Evolutionary conservation across 2,888 invertebrate genomes (phyloP).

Genomic region (Sclerodermus sp.): DNA sequence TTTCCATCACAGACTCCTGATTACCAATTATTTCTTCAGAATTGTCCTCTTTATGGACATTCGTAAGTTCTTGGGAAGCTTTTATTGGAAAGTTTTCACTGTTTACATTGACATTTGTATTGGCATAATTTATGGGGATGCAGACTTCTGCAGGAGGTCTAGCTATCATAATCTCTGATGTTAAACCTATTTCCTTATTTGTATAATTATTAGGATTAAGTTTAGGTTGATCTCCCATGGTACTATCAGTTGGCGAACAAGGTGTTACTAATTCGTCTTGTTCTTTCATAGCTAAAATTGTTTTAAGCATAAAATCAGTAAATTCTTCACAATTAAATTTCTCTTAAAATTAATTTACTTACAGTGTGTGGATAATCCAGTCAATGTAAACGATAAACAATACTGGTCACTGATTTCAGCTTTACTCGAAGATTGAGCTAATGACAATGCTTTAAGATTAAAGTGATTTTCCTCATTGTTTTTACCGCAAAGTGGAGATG

Average conservation of each 20-base stretch:
- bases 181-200: too few relatives aligned
- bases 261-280: constrained; percentile 43
- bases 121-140: constrained; percentile 43
- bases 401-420: constrained; percentile 52
- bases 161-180: too few relatives aligned
- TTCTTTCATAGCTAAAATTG: constrained; percentile 39
- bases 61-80: too few relatives aligned
- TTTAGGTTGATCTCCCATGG: too few relatives aligned
- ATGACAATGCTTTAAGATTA: constrained; percentile 43
- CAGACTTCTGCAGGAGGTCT: constrained; percentile 44
- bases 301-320: too few relatives aligned
- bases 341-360: constrained; percentile 24
- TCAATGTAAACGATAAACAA: constrained; percentile 62
- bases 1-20: too few relatives aligned
- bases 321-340: too few relatives aligned
- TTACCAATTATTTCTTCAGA: too few relatives aligned
- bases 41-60: too few relatives aligned
- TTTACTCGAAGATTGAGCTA: constrained; percentile 34
- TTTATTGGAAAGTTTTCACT: too few relatives aligned
- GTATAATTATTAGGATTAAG: too few relatives aligned
- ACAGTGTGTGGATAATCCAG: constrained; percentile 61
- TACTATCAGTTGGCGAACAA: constrained; percentile 37
- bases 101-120: constrained; percentile 33
- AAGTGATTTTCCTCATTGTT: constrained; percentile 23
- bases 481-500: constrained; percentile 35